A percentile compares a stretch with the other conserved stretches of the same genome.
Evolutionary conservation across 30 jellyfish, hydroid and myxozoan species (phyloP).

Genomic region (Aurelia sp.): DNA sequence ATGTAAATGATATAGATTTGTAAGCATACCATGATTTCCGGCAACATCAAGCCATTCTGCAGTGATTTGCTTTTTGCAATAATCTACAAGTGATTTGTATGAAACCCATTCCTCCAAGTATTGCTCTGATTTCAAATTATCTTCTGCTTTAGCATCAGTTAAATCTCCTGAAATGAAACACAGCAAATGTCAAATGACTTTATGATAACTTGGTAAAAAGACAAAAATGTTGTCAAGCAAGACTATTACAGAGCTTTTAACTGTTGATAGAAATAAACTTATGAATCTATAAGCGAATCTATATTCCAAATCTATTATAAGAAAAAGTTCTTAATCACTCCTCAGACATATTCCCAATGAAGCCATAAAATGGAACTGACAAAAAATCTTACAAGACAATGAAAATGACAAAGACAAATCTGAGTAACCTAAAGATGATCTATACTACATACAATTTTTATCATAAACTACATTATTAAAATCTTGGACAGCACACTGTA

Average conservation of each 20-base stretch:
- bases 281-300: neutral
- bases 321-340: neutral
- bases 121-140: constrained; percentile 70
- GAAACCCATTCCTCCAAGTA: constrained; percentile 89
- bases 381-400: neutral
- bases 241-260: neutral
- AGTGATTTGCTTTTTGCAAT: constrained; percentile 34
- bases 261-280: neutral
- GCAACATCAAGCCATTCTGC: constrained; percentile 88
- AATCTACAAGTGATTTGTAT: constrained; percentile 37
- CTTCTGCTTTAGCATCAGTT: constrained; percentile 91
- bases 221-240: no score
- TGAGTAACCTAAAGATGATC: no score
- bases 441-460: no score
- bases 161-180: constrained; percentile 85
- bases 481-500: neutral
- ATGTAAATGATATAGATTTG: neutral
- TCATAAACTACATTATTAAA: no score
- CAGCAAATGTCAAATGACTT: neutral
- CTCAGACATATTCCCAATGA: no score
- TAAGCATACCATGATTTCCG: constrained; percentile 93
- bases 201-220: no score
- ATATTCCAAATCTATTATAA: neutral
- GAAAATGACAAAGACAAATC: no score
- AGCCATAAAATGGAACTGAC: no score